phyloP scores from a whole-genome alignment of 2,888 invertebrate species.

The Ophion obscuratus region DNA sequence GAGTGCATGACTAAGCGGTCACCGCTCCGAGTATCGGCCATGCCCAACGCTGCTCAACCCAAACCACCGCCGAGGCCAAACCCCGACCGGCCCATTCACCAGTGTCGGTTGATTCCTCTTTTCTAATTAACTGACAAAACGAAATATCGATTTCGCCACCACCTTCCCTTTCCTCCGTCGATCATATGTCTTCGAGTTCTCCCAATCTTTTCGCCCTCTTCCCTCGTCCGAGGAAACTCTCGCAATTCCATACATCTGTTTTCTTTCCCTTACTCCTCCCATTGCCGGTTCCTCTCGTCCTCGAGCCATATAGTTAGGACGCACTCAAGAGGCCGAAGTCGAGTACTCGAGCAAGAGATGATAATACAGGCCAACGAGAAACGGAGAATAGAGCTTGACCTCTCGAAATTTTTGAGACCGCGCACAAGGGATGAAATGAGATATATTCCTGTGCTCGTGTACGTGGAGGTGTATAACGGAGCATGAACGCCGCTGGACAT shows the following conservation, averaged over 20 bases:
- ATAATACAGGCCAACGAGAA: conserved; percentile 35
- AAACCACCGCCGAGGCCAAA: too few relatives aligned
- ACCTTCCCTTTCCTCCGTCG: not conserved
- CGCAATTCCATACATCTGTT: not conserved
- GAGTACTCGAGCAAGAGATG: conserved; percentile 29
- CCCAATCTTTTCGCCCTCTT: conserved; percentile 24
- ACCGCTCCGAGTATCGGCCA: too few relatives aligned
- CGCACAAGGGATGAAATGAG: not conserved
- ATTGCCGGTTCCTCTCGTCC: conserved; percentile 19
- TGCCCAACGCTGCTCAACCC: too few relatives aligned
- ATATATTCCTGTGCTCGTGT: not conserved
- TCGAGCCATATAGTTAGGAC: conserved; percentile 45
- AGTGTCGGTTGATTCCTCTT: conserved; percentile 56
- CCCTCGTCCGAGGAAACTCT: not conserved
- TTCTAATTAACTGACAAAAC: not conserved
- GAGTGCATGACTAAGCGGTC: too few relatives aligned
- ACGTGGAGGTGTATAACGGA: not conserved
- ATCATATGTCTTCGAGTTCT: conserved; percentile 1
- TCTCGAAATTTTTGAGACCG: conserved; percentile 56
- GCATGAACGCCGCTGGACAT: conserved; percentile 47
- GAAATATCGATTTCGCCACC: not conserved
- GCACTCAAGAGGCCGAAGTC: conserved; percentile 41
- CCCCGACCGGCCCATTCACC: too few relatives aligned
- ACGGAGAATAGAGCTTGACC: conserved; percentile 29
- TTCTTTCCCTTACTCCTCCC: not conserved